Conservation (phyloP, 2,797 vertebrate genomes). For the Hipposideros larvatus region DNA sequence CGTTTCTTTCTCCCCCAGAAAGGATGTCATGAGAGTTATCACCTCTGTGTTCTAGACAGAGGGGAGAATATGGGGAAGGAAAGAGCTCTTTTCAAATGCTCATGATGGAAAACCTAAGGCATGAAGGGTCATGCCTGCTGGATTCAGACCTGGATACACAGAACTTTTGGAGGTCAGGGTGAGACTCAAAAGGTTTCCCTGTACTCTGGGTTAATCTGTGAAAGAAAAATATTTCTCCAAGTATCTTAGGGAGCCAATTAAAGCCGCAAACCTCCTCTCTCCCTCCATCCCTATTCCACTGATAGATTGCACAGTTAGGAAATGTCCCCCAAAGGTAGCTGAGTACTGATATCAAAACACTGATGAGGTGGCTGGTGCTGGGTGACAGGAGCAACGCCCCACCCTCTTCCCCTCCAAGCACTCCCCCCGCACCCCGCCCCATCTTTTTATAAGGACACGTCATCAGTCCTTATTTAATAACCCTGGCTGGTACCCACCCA, state of each 20-base stretch:
- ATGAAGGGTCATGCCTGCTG: neutral
- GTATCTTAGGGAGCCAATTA: neutral
- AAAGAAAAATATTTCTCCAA: neutral
- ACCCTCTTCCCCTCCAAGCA: neutral
- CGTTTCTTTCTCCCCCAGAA: neutral
- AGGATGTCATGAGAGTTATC: neutral
- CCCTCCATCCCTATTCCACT: neutral
- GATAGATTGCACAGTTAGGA: neutral
- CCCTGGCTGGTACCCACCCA: neutral
- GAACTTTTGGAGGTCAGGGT: neutral
- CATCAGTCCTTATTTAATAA: neutral
- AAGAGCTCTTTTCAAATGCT: neutral
- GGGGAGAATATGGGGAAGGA: neutral
- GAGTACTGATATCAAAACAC: neutral
- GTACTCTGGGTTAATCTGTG: neutral
- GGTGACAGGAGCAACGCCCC: too few relatives aligned
- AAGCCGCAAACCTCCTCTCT: neutral
- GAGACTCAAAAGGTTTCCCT: neutral
- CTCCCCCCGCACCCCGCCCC: too few relatives aligned
- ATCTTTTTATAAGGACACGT: neutral
- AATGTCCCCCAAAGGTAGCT: neutral
- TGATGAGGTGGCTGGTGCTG: neutral
- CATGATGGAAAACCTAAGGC: neutral
- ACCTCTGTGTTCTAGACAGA: neutral
- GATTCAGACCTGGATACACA: neutral